Conservation (phyloP, 2,888 invertebrate genomes). For the Nomada ruficornis region DNA sequence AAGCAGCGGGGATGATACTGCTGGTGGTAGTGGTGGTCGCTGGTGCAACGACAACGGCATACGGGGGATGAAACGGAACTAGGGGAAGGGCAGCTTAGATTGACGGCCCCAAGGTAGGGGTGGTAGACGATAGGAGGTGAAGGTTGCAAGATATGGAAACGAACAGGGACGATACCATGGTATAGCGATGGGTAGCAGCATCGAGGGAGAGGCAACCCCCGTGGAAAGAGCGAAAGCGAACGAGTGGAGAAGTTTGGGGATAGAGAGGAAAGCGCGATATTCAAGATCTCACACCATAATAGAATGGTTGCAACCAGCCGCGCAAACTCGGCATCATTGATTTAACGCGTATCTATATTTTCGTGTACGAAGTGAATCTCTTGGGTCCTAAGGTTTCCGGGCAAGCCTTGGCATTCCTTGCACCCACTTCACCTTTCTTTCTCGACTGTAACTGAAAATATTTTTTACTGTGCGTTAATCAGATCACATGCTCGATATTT, state of each 20-base stretch:
- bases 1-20: neutral
- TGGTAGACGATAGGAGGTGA: conserved; percentile 17
- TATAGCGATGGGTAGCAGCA: conserved; percentile 3
- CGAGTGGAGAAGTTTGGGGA: conserved; percentile 6
- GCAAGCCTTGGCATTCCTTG: neutral
- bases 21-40: conserved; percentile 10
- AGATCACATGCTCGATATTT: neutral
- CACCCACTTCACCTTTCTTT: too few relatives aligned
- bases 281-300: conserved; percentile 74
- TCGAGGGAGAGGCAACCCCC: conserved; percentile 13
- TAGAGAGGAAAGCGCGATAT: conserved; percentile 28
- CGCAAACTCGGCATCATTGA: conserved; percentile 84
- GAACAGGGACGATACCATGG: conserved; percentile 5
- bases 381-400: conserved; percentile 1
- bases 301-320: conserved; percentile 68
- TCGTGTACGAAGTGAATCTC: conserved; percentile 54
- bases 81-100: conserved; percentile 42
- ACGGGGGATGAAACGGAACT: conserved; percentile 14
- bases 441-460: too few relatives aligned
- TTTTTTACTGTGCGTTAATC: too few relatives aligned
- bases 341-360: conserved; percentile 77
- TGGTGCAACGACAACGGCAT: conserved; percentile 28
- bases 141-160: conserved; percentile 27
- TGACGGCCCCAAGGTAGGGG: conserved; percentile 15
- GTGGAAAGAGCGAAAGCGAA: neutral